These are phyloP conservation scores for Leucophenga montana DNA, from an alignment of 2,888 invertebrate species.

Conservation along the genomic window DNA sequence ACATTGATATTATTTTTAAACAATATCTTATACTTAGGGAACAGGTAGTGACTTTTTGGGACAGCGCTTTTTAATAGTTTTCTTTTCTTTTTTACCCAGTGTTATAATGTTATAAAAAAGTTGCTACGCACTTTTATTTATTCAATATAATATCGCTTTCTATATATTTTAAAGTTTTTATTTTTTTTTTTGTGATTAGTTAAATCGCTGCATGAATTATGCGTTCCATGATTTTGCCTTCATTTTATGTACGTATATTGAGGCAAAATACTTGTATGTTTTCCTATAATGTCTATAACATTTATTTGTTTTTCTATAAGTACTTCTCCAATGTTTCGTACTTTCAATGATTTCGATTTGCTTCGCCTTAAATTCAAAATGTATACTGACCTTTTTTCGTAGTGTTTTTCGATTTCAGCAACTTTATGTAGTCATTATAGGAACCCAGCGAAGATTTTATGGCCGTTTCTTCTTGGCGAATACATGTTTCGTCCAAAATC, in stretches of 20 bases:
- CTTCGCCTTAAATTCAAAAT: background rate
- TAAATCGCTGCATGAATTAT: no score
- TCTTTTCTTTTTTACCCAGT: no score
- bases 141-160: no score
- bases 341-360: background rate
- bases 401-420: background rate
- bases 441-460: background rate
- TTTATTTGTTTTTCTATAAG: constrained; percentile 3
- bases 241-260: background rate
- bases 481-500: constrained; percentile 55
- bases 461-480: constrained; percentile 57
- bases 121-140: no score
- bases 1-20: no score
- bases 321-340: constrained; percentile 5
- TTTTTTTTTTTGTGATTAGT: background rate
- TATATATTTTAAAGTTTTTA: background rate
- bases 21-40: no score
- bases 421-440: no score
- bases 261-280: background rate
- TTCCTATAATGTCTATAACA: no score
- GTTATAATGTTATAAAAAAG: no score
- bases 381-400: background rate
- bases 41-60: no score
- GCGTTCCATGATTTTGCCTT: background rate
- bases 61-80: no score